Conservation (phyloP, 2,113 vertebrate species). For the Cygnus atratus region DNA sequence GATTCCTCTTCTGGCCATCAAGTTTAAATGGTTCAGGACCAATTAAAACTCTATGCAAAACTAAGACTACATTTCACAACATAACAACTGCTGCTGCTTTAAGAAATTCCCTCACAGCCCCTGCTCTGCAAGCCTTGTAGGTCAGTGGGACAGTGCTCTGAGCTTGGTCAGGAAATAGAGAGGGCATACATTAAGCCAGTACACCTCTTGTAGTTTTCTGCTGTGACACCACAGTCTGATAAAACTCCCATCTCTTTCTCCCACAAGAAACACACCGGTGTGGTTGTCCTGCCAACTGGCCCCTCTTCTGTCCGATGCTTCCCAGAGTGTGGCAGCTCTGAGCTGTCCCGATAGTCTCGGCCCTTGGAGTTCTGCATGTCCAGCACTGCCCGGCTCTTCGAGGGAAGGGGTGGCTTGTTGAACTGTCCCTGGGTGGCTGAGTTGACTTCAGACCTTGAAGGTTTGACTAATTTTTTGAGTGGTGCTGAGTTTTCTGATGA, state of each 20-base stretch:
- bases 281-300: conserved; percentile 55
- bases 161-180: neutral
- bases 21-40: neutral
- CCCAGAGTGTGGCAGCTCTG: conserved; percentile 77
- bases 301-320: conserved; percentile 74
- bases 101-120: neutral
- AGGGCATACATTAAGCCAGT: neutral
- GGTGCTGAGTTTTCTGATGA: conserved; percentile 24
- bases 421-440: neutral
- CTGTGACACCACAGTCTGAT: neutral
- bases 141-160: neutral
- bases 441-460: conserved; percentile 82
- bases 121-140: neutral
- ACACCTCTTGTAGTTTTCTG: neutral
- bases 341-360: conserved; percentile 87
- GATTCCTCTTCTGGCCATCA: neutral
- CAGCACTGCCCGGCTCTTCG: conserved; percentile 80
- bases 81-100: neutral
- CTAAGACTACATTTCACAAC: neutral
- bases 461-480: conserved; percentile 83
- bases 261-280: conserved; percentile 59
- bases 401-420: conserved; percentile 84
- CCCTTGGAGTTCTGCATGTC: conserved; percentile 79
- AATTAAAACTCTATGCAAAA: neutral
- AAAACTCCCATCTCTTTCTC: neutral